Conservation (phyloP, 2,113 vertebrate genomes). For the Cichladusa arquata region DNA sequence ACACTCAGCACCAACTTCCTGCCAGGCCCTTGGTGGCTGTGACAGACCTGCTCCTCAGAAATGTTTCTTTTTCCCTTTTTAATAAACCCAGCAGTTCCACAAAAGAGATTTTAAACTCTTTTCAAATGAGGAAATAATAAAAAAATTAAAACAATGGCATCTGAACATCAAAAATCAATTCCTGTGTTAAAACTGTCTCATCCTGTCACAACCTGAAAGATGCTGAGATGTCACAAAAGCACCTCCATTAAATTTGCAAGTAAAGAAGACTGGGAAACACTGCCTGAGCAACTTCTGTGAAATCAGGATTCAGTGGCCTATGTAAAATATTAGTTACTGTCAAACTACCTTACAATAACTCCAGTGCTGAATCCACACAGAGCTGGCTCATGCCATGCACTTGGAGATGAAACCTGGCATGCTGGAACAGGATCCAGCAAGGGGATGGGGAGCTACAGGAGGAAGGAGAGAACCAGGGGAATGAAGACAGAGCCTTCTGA, state of each 20-base stretch:
- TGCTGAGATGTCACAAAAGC: neutral
- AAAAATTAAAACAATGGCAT: neutral
- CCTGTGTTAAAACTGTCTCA: neutral
- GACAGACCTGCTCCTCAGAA: neutral
- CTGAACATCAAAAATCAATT: neutral
- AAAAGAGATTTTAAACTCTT: neutral
- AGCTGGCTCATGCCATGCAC: neutral
- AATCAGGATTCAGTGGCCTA: constrained; percentile 11
- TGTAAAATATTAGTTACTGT: constrained; percentile 38
- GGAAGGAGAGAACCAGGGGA: neutral
- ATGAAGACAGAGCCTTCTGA: neutral
- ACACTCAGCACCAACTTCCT: neutral
- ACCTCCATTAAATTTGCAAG: constrained; percentile 28
- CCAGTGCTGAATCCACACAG: neutral
- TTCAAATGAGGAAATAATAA: neutral
- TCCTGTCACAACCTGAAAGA: neutral
- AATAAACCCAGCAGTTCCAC: neutral
- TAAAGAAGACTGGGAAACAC: neutral
- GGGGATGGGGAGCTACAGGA: neutral
- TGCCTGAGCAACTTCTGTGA: neutral
- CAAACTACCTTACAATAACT: neutral
- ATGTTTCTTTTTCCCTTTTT: neutral
- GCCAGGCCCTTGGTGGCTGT: neutral
- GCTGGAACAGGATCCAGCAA: neutral
- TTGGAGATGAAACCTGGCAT: constrained; percentile 13